Evolutionary conservation across 2,888 invertebrate species (phyloP).

Genomic region (Papilio protenor): DNA sequence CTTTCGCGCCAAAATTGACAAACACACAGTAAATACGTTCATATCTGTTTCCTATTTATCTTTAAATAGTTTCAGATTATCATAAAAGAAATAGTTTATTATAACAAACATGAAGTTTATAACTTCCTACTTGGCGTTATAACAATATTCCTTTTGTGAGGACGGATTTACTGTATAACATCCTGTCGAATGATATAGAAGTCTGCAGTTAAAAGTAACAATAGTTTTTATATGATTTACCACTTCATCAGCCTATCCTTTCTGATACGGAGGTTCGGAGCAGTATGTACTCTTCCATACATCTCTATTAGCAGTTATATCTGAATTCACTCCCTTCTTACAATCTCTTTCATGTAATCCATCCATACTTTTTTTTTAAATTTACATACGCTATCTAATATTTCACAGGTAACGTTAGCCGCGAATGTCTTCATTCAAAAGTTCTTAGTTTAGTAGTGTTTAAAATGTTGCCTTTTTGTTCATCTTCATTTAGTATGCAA

Average conservation of each 20-base stretch:
- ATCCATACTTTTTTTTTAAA: not conserved
- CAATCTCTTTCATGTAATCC: not conserved
- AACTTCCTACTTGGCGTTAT: not conserved
- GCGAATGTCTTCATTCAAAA: not conserved
- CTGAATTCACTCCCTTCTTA: not conserved
- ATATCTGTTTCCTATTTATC: not conserved
- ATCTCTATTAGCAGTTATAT: not conserved
- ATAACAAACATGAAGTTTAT: slow-evolving; percentile 2
- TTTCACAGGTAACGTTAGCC: too few relatives aligned
- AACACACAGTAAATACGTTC: not conserved
- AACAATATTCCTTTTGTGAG: slow-evolving; percentile 13
- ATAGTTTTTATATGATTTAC: not conserved
- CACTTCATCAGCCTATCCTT: too few relatives aligned
- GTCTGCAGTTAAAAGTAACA: not conserved
- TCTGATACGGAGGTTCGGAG: too few relatives aligned
- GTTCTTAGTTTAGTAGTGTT: not conserved
- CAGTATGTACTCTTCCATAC: not conserved
- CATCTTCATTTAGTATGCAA: not conserved
- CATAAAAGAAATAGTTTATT: slow-evolving; percentile 1
- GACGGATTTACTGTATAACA: slow-evolving; percentile 3
- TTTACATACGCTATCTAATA: not conserved
- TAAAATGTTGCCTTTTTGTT: not conserved
- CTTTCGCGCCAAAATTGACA: not conserved
- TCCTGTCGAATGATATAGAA: slow-evolving; percentile 4
- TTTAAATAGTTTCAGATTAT: not conserved